These are phyloP conservation scores for Scatophagus argus DNA, from an alignment of 2,113 vertebrate species.

Conservation along the genomic window DNA sequence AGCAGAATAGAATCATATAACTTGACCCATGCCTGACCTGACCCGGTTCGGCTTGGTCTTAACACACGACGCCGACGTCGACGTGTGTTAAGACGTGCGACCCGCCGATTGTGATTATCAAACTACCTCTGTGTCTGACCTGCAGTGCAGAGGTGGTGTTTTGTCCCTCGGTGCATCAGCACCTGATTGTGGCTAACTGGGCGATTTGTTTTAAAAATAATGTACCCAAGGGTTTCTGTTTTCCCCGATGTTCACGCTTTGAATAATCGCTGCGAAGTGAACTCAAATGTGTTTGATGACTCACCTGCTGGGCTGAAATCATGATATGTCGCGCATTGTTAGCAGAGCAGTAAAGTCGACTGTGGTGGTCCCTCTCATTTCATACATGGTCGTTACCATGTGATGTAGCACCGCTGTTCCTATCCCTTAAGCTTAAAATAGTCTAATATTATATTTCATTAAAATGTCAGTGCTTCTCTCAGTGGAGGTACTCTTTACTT, in stretches of 20 bases:
- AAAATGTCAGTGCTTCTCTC: neutral
- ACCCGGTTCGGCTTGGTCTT: neutral
- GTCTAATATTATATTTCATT: neutral
- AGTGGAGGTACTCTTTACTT: neutral
- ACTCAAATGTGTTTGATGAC: neutral
- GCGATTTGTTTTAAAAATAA: neutral
- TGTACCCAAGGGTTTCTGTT: too few relatives aligned
- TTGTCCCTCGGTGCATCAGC: neutral
- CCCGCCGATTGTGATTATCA: neutral
- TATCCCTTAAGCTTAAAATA: neutral
- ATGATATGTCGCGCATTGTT: neutral
- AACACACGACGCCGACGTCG: too few relatives aligned
- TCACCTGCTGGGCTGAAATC: neutral
- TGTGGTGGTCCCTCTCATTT: neutral
- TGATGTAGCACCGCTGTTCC: neutral
- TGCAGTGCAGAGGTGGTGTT: neutral
- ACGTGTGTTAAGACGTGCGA: neutral
- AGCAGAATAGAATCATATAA: neutral
- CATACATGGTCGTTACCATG: neutral
- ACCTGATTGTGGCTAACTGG: neutral
- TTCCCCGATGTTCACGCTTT: neutral
- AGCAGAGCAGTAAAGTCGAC: neutral
- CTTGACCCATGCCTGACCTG: neutral
- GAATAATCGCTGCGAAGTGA: neutral
- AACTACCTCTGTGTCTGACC: neutral